Conservation (phyloP, 2,888 invertebrate genomes). For the Mechanitis mazaeus region DNA sequence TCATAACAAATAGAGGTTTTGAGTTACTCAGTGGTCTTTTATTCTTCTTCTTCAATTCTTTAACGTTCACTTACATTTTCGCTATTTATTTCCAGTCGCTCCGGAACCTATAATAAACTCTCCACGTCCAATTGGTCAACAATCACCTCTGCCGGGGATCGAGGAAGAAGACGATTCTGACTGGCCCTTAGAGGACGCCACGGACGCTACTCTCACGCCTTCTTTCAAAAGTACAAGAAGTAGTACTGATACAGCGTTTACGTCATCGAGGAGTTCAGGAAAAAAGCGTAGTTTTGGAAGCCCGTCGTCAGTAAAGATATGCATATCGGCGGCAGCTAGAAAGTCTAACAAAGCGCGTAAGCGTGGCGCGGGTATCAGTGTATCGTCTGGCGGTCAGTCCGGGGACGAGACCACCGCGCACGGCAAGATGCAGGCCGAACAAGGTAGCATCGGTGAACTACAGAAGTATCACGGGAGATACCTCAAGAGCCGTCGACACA, state of each 20-base stretch:
- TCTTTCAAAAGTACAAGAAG: conserved; percentile 73
- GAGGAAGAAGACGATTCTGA: conserved; percentile 88
- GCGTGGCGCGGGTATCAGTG: conserved; percentile 63
- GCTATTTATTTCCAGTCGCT: conserved; percentile 67
- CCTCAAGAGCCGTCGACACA: conserved; percentile 90
- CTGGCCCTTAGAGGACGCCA: conserved; percentile 72
- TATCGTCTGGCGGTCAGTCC: conserved; percentile 44
- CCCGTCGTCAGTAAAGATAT: conserved; percentile 78
- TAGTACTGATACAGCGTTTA: conserved; percentile 71
- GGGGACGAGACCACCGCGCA: conserved; percentile 58
- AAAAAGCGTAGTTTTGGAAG: conserved; percentile 73
- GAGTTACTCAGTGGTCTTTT: neutral
- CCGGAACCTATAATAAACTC: conserved; percentile 73
- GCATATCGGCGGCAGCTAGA: conserved; percentile 74
- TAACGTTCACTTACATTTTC: neutral
- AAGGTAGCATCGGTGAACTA: conserved; percentile 92
- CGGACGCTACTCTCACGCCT: conserved; percentile 68
- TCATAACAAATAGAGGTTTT: conserved; percentile 1
- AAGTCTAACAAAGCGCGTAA: conserved; percentile 72
- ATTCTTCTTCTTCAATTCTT: neutral
- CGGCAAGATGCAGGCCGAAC: conserved; percentile 93
- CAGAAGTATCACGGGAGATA: conserved; percentile 92
- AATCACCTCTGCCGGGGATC: conserved; percentile 87
- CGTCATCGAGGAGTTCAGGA: conserved; percentile 67
- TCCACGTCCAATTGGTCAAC: conserved; percentile 79